Evolutionary conservation across 2,113 vertebrate genomes (phyloP).

Genomic region (western clawed frog (Xenopus tropicalis)): UCB_Xtro_10.0 CM004448.2:106407001-106407500

Average conservation of each 20-base stretch:
- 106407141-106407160: neutral
- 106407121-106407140: constrained; percentile 35
- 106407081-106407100: constrained; percentile 53
- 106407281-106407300: no score
- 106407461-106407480: no score
- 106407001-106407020: constrained; percentile 50
- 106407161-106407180: neutral
- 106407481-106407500: no score
- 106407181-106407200: neutral
- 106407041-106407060: constrained; percentile 53
- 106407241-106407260: no score
- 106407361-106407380: no score
- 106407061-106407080: constrained; percentile 53
- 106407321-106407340: neutral
- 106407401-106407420: no score
- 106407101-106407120: constrained; percentile 56
- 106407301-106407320: neutral
- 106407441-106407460: no score
- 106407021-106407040: constrained; percentile 56
- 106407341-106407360: constrained; percentile 13
- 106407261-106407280: no score
- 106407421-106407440: no score
- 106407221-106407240: no score
- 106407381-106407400: no score
- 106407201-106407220: no score